phyloP scores from a whole-genome alignment of 1,140 invertebrate genomes.

The Micrasema minimum region DNA sequence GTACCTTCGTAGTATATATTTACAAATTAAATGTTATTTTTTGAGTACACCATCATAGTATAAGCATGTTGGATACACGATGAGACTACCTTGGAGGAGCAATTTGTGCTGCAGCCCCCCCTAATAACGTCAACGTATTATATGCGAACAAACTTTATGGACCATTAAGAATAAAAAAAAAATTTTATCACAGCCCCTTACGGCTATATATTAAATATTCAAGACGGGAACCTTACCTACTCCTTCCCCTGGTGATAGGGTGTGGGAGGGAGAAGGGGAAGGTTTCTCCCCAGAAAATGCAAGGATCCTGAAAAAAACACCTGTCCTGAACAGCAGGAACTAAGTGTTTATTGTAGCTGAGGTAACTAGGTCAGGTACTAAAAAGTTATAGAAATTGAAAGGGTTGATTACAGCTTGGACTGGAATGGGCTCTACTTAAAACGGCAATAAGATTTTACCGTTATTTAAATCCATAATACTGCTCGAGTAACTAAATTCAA shows the following conservation, averaged over 20 bases:
- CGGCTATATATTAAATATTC: conserved; percentile 52
- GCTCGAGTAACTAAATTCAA: too few relatives aligned
- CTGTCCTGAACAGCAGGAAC: not conserved
- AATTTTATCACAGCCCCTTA: conserved; percentile 40
- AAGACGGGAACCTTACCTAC: conserved; percentile 40
- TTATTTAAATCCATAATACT: too few relatives aligned
- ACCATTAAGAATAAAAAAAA: conserved; percentile 52
- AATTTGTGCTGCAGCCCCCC: conserved; percentile 7
- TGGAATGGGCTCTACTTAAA: too few relatives aligned
- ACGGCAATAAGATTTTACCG: too few relatives aligned
- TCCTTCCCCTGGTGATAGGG: not conserved
- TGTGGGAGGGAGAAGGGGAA: not conserved
- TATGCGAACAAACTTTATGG: conserved; percentile 51
- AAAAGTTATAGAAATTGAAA: not conserved
- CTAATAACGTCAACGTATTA: conserved; percentile 43
- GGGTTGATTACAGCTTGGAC: too few relatives aligned
- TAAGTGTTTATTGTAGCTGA: not conserved
- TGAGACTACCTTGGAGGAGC: too few relatives aligned
- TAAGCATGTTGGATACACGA: too few relatives aligned
- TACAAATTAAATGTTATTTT: too few relatives aligned
- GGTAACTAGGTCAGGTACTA: too few relatives aligned
- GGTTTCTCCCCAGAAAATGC: conserved; percentile 14
- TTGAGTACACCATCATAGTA: too few relatives aligned
- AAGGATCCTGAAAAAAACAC: conserved; percentile 16
- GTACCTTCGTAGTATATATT: too few relatives aligned